phyloP scores from a whole-genome alignment of 1,140 invertebrate species.

The Cotesia glomerata region DNA sequence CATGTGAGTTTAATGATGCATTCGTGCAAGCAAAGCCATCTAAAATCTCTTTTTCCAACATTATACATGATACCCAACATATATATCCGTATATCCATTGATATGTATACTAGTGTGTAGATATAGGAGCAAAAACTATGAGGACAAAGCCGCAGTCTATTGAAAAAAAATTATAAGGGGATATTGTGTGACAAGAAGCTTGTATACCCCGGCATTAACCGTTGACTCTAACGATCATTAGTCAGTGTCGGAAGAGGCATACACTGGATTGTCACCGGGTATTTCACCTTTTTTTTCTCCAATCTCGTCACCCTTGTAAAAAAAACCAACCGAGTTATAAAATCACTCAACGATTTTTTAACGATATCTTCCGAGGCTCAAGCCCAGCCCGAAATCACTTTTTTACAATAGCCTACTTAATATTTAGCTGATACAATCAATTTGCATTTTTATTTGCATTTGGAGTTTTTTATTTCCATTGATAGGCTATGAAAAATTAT shows the following conservation, averaged over 20 bases:
- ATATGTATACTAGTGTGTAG: no score
- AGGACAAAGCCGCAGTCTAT: conserved; percentile 16
- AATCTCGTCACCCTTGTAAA: conserved; percentile 22
- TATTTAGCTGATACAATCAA: no score
- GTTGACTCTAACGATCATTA: conserved; percentile 48
- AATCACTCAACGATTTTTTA: no score
- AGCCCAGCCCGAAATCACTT: no score
- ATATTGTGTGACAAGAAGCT: conserved; percentile 21
- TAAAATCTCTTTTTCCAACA: conserved; percentile 32
- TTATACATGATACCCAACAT: no score
- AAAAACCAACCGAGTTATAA: no score
- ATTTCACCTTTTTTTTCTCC: background rate
- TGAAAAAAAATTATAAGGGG: conserved; percentile 27
- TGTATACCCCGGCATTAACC: conserved; percentile 38
- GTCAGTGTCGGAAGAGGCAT: conserved; percentile 44
- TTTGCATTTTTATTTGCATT: no score
- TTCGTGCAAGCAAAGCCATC: conserved; percentile 36
- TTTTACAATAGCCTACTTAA: no score
- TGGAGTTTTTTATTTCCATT: no score
- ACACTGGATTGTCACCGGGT: conserved; percentile 41
- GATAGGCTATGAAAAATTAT: no score
- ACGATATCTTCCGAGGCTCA: no score
- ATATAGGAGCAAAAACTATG: conserved; percentile 26
- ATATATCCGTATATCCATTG: no score
- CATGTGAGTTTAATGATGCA: conserved; percentile 44